phyloP scores from a whole-genome alignment of 2,113 vertebrate genomes.

The Aplodontia rufa region DNA sequence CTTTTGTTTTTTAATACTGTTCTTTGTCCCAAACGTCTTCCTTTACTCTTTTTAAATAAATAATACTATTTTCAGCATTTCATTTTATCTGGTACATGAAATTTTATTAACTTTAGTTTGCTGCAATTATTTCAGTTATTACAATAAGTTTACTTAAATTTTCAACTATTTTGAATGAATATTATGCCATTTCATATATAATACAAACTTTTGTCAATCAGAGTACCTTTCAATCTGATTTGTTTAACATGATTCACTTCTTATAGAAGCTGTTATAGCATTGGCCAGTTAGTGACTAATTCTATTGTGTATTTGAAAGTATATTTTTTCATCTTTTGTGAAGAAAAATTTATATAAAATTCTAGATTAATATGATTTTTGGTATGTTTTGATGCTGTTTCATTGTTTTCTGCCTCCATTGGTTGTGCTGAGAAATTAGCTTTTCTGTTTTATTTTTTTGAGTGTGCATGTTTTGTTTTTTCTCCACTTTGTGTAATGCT shows the following conservation, averaged over 20 bases:
- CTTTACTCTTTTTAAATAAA: not conserved
- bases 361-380: not conserved
- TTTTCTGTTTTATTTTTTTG: not conserved
- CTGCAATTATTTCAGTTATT: not conserved
- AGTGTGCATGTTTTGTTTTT: no score
- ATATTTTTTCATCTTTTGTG: not conserved
- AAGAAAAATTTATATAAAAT: not conserved
- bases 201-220: not conserved
- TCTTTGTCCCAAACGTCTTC: not conserved
- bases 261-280: rapidly evolving
- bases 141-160: not conserved
- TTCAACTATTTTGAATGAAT: not conserved
- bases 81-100: not conserved
- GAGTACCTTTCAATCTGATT: not conserved
- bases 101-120: not conserved
- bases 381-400: not conserved
- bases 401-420: not conserved
- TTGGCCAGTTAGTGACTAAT: not conserved
- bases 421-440: not conserved
- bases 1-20: not conserved
- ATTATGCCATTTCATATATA: not conserved
- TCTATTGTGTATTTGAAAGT: not conserved
- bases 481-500: not conserved
- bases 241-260: not conserved
- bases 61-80: not conserved